A percentile compares a stretch with the other conserved stretches of the same genome.
These are phyloP conservation scores for Trichonephila inaurata DNA, from an alignment of 1,140 invertebrate species.

Conservation along the genomic window DNA sequence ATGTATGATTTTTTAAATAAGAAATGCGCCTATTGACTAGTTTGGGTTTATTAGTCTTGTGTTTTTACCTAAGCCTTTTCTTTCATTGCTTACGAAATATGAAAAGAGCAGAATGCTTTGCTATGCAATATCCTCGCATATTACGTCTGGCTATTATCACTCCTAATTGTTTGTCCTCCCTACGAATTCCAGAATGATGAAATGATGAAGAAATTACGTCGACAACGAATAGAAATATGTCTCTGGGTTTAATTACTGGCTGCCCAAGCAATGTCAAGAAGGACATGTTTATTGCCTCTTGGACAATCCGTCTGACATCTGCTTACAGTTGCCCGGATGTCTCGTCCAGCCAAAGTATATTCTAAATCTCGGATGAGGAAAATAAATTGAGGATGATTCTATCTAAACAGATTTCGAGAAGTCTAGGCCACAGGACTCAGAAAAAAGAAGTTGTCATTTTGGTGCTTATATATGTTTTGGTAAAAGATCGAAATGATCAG, in stretches of 20 bases:
- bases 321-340: background rate
- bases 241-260: slow-evolving; percentile 52
- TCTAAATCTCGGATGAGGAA: slow-evolving; percentile 31
- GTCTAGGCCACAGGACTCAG: background rate
- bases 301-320: slow-evolving; percentile 42
- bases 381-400: slow-evolving; percentile 29
- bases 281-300: slow-evolving; percentile 55
- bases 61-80: too few species aligned
- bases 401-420: background rate
- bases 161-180: slow-evolving; percentile 22
- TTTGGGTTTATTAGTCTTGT: too few species aligned
- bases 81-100: background rate
- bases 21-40: too few species aligned
- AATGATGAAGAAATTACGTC: slow-evolving; percentile 45
- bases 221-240: slow-evolving; percentile 62
- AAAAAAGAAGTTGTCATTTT: background rate
- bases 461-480: background rate
- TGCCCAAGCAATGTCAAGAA: background rate
- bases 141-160: slow-evolving; percentile 44
- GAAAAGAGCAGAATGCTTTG: background rate
- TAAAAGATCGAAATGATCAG: background rate
- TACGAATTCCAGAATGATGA: slow-evolving; percentile 31
- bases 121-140: background rate
- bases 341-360: slow-evolving; percentile 20
- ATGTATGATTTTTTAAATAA: too few species aligned